A percentile compares a stretch with the other conserved stretches of the same genome.
phyloP scores from a whole-genome alignment of 1,140 invertebrate genomes.

The Venturia canescens region DNA sequence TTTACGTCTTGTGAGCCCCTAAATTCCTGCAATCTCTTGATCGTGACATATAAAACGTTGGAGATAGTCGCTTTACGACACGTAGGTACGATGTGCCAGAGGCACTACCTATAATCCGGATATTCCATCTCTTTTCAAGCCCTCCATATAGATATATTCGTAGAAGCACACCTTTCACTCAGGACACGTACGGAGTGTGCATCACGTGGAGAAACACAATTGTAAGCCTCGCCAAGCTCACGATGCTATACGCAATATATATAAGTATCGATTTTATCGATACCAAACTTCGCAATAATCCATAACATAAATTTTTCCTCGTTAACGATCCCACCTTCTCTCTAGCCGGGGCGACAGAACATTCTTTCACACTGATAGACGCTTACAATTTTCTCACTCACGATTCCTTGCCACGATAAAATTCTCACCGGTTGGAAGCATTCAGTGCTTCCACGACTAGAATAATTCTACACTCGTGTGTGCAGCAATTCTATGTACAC shows the following conservation, averaged over 20 bases:
- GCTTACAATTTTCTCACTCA: conserved; percentile 35
- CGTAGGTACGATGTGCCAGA: conserved; percentile 10
- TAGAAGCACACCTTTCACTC: background rate
- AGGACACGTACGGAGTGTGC: conserved; percentile 18
- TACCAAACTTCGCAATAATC: conserved; percentile 35
- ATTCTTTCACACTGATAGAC: conserved; percentile 36
- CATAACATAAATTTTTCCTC: conserved; percentile 37
- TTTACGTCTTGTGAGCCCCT: conserved; percentile 19
- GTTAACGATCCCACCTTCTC: conserved; percentile 31
- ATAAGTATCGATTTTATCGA: conserved; percentile 20
- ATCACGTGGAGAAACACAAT: conserved; percentile 38
- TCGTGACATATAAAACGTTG: conserved; percentile 29
- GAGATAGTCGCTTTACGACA: conserved; percentile 9
- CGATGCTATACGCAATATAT: background rate
- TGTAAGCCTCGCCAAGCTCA: background rate
- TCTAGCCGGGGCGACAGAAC: conserved; percentile 2
- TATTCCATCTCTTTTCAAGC: conserved; percentile 29
- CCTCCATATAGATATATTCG: background rate
- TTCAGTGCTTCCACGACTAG: background rate
- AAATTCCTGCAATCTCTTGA: conserved; percentile 31
- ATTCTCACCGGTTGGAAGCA: background rate
- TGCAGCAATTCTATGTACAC: background rate
- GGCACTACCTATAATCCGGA: conserved; percentile 24
- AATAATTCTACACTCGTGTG: background rate
- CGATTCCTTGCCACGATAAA: conserved; percentile 17